phyloP scores from a whole-genome alignment of 2,113 vertebrate species.

The Calonectris borealis region DNA sequence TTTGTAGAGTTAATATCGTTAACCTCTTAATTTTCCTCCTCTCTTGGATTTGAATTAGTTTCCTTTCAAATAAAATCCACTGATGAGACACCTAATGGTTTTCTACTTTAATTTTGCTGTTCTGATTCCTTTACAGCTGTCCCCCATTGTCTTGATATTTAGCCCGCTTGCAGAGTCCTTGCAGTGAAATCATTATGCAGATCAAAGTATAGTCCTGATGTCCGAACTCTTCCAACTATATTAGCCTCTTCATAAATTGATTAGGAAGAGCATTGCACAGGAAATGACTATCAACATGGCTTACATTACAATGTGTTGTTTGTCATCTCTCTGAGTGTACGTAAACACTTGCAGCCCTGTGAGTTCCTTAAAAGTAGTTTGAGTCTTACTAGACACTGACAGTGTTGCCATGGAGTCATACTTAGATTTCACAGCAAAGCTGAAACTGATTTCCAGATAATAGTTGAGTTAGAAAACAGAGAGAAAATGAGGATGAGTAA shows the following conservation, averaged over 20 bases:
- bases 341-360: not conserved
- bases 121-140: conserved; percentile 30
- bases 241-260: not conserved
- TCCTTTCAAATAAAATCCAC: conserved; percentile 46
- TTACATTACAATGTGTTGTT: not conserved
- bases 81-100: conserved; percentile 18
- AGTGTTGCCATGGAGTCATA: conserved; percentile 50
- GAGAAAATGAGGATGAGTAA: not conserved
- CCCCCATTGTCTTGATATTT: not conserved
- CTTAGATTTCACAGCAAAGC: conserved; percentile 14
- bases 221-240: not conserved
- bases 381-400: not conserved
- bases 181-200: not conserved
- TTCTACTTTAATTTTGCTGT: conserved; percentile 34
- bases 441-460: conserved; percentile 16
- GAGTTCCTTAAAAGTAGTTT: not conserved
- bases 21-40: conserved; percentile 55
- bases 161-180: not conserved
- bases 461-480: not conserved
- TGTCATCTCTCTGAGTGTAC: not conserved
- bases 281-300: not conserved
- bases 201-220: not conserved
- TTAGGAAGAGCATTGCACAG: conserved; percentile 1
- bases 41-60: conserved; percentile 50
- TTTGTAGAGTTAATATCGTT: conserved; percentile 53